phyloP scores from a whole-genome alignment of 2,888 invertebrate species.

The Caenorhabditis virilis region DNA sequence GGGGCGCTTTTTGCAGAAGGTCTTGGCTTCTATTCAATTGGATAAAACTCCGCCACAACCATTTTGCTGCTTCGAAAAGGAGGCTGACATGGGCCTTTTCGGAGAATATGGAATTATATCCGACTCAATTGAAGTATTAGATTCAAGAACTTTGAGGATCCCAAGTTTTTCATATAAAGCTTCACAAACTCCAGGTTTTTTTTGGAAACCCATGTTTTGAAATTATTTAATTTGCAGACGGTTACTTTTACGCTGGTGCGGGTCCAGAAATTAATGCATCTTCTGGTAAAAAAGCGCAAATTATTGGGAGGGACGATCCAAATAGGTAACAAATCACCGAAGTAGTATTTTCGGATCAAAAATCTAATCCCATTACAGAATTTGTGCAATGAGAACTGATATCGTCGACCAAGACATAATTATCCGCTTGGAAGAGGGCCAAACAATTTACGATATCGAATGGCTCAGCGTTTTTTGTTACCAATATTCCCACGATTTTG shows the following conservation, averaged over 20 bases:
- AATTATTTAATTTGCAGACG: slow-evolving; percentile 46
- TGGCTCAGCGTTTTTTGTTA: slow-evolving; percentile 59
- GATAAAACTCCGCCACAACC: slow-evolving; percentile 46
- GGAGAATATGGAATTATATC: slow-evolving; percentile 50
- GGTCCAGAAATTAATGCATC: slow-evolving; percentile 49
- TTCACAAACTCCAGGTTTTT: slow-evolving; percentile 62
- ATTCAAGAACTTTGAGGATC: slow-evolving; percentile 55
- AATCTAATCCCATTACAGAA: slow-evolving; percentile 40
- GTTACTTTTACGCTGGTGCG: slow-evolving; percentile 59
- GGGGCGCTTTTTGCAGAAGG: slow-evolving; percentile 15
- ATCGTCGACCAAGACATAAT: slow-evolving; percentile 50
- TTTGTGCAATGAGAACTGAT: slow-evolving; percentile 59
- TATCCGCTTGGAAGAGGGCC: slow-evolving; percentile 47
- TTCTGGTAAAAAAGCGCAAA: slow-evolving; percentile 56
- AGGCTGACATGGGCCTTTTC: slow-evolving; percentile 45
- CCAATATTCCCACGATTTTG: slow-evolving; percentile 58
- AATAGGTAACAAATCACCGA: slow-evolving; percentile 27
- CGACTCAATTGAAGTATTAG: slow-evolving; percentile 53
- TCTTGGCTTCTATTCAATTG: slow-evolving; percentile 8
- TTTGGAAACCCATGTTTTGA: background rate
- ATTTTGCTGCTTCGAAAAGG: slow-evolving; percentile 57
- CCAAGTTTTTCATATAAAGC: slow-evolving; percentile 59
- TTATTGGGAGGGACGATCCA: slow-evolving; percentile 53
- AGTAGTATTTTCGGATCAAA: slow-evolving; percentile 1
- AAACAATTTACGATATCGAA: slow-evolving; percentile 60